phyloP scores from a whole-genome alignment of 1,140 invertebrate species.

The Chelonus insularis region DNA sequence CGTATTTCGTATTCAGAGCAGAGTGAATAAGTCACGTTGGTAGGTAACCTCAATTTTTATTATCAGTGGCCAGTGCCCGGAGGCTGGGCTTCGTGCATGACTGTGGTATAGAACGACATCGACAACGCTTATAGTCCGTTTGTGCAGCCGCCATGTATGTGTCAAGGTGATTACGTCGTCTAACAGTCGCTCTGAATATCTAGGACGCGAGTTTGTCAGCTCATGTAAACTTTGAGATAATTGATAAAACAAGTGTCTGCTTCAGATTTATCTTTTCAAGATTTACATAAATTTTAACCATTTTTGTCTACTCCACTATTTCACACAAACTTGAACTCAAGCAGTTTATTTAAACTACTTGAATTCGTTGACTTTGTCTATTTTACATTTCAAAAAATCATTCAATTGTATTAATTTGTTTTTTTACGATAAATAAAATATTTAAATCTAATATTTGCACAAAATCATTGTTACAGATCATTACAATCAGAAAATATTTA shows the following conservation, averaged over 20 bases:
- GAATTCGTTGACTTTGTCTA: too few species aligned
- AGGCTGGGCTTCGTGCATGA: conserved; percentile 12
- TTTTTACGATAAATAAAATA: too few species aligned
- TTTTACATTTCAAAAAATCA: too few species aligned
- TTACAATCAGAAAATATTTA: too few species aligned
- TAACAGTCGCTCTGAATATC: conserved; percentile 6
- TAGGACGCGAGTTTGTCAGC: conserved; percentile 13
- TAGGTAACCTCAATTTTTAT: conserved; percentile 23
- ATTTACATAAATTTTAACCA: too few species aligned
- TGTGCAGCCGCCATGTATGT: conserved; percentile 16
- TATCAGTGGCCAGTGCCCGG: conserved; percentile 14
- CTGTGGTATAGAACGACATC: conserved; percentile 7
- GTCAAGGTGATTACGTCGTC: conserved; percentile 19
- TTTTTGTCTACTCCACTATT: too few species aligned
- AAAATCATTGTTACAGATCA: too few species aligned
- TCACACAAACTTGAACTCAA: too few species aligned
- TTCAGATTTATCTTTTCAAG: not conserved
- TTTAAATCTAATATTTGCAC: too few species aligned
- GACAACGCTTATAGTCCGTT: conserved; percentile 4
- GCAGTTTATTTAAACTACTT: too few species aligned
- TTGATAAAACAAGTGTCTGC: conserved; percentile 2
- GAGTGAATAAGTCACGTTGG: not conserved
- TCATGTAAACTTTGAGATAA: conserved; percentile 7
- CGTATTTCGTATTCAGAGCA: conserved; percentile 15
- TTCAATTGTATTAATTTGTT: too few species aligned